Percentiles rank a stretch among this genome's conserved stretches.
Evolutionary conservation across 2,113 vertebrate species (phyloP).

Genomic region (Laterallus jamaicensis): DNA sequence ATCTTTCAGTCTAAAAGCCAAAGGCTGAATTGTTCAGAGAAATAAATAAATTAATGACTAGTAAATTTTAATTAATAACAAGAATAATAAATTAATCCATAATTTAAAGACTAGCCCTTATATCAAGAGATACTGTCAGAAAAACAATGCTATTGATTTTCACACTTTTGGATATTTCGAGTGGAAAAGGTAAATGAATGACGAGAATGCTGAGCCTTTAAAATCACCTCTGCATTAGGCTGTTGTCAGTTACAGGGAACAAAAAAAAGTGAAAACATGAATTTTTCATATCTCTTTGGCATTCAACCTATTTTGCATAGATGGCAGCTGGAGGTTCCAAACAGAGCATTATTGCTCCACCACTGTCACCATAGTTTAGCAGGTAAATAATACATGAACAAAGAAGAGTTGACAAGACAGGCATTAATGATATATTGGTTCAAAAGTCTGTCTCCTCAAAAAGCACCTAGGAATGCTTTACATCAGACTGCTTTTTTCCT

Average conservation of each 20-base stretch:
- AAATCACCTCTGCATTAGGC: neutral
- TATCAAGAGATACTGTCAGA: neutral
- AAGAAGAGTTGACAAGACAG: slow-evolving; percentile 49
- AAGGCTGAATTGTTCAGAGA: neutral
- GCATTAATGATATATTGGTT: slow-evolving; percentile 18
- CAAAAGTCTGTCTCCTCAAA: neutral
- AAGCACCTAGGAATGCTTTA: neutral
- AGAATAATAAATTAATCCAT: neutral
- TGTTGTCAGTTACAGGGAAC: neutral
- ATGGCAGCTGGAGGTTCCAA: slow-evolving; percentile 51
- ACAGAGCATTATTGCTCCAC: neutral
- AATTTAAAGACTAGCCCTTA: neutral
- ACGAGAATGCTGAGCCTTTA: neutral
- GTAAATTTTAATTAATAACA: neutral
- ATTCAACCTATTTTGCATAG: slow-evolving; percentile 47
- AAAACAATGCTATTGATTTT: neutral
- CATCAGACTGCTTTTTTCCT: neutral
- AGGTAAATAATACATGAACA: slow-evolving; percentile 65
- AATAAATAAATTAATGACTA: neutral
- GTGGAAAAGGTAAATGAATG: neutral
- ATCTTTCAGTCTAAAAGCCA: neutral
- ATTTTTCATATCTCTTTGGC: slow-evolving; percentile 57
- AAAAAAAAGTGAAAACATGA: slow-evolving; percentile 17
- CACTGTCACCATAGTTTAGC: slow-evolving; percentile 24
- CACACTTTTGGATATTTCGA: neutral